phyloP scores from a whole-genome alignment of 2,888 invertebrate species.

The Melanostoma scalare region DNA sequence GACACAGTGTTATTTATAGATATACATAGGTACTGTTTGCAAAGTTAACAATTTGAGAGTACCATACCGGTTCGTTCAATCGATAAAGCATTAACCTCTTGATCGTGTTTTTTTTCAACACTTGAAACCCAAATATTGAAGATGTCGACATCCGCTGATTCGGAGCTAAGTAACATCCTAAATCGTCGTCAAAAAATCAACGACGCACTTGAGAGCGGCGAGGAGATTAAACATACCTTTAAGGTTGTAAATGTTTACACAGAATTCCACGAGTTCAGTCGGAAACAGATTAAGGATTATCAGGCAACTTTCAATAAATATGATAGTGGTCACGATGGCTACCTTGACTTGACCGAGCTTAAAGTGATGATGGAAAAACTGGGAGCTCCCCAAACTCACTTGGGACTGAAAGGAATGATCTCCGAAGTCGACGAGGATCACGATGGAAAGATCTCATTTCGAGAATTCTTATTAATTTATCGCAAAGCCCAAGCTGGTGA shows the following conservation, averaged over 20 bases:
- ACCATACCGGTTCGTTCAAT: slow-evolving; percentile 53
- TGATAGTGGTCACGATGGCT: slow-evolving; percentile 94
- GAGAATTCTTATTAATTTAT: slow-evolving; percentile 92
- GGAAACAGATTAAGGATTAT: slow-evolving; percentile 97
- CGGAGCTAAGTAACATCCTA: slow-evolving; percentile 92
- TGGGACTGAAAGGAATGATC: slow-evolving; percentile 97
- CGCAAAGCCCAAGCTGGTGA: slow-evolving; percentile 96
- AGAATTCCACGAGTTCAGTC: slow-evolving; percentile 96
- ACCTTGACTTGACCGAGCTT: slow-evolving; percentile 93
- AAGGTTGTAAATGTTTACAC: slow-evolving; percentile 94
- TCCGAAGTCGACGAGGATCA: slow-evolving; percentile 94
- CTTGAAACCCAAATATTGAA: slow-evolving; percentile 47
- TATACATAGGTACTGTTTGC: slow-evolving; percentile 28
- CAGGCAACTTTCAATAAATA: slow-evolving; percentile 96
- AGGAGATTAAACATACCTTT: slow-evolving; percentile 89
- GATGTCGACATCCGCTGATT: slow-evolving; percentile 88
- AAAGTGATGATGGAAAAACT: slow-evolving; percentile 98
- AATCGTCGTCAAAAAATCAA: slow-evolving; percentile 94
- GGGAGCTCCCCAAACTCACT: slow-evolving; percentile 97
- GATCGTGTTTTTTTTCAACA: background rate
- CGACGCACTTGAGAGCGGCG: slow-evolving; percentile 92
- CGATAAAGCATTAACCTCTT: background rate
- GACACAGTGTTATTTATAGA: slow-evolving; percentile 43
- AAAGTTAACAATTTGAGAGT: slow-evolving; percentile 39
- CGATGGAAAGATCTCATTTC: slow-evolving; percentile 93